phyloP scores from a whole-genome alignment of 2,888 invertebrate genomes.

The Osedax frankpressi region DNA sequence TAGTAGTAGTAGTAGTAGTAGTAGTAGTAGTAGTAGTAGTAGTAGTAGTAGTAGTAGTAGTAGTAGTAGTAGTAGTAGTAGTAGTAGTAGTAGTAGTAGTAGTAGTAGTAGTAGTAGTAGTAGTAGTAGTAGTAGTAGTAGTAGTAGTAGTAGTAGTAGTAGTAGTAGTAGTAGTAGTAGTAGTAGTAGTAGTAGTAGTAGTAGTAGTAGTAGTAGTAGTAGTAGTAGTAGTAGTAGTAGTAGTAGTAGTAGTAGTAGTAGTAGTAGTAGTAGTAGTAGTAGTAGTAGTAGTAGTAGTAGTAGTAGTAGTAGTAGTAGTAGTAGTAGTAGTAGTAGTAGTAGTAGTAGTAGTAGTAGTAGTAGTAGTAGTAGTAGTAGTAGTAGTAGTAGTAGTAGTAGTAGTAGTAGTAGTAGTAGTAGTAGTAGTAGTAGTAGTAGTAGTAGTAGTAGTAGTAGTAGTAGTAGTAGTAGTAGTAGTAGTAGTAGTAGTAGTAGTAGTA shows the following conservation, averaged over 20 bases:
- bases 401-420: slow-evolving; percentile 25
- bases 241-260: slow-evolving; percentile 27
- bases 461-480: too few relatives aligned
- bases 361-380: slow-evolving; percentile 26
- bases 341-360: slow-evolving; percentile 24
- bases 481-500: too few relatives aligned
- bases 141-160: slow-evolving; percentile 27
- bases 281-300: slow-evolving; percentile 26
- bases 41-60: slow-evolving; percentile 22
- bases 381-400: slow-evolving; percentile 26
- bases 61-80: slow-evolving; percentile 27
- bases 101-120: slow-evolving; percentile 21
- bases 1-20: slow-evolving; percentile 27
- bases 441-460: slow-evolving; percentile 20
- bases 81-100: slow-evolving; percentile 27
- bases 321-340: slow-evolving; percentile 13
- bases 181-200: slow-evolving; percentile 25
- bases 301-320: slow-evolving; percentile 23
- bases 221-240: slow-evolving; percentile 26
- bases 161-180: slow-evolving; percentile 22
- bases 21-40: slow-evolving; percentile 26
- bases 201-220: slow-evolving; percentile 27
- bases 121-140: slow-evolving; percentile 26
- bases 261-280: slow-evolving; percentile 26
- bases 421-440: too few relatives aligned